Evolutionary conservation across 1,140 invertebrate genomes (phyloP), one percentile per base, ranked within the genome.

Genomic region (Trigoniulus corallinus): DNA sequence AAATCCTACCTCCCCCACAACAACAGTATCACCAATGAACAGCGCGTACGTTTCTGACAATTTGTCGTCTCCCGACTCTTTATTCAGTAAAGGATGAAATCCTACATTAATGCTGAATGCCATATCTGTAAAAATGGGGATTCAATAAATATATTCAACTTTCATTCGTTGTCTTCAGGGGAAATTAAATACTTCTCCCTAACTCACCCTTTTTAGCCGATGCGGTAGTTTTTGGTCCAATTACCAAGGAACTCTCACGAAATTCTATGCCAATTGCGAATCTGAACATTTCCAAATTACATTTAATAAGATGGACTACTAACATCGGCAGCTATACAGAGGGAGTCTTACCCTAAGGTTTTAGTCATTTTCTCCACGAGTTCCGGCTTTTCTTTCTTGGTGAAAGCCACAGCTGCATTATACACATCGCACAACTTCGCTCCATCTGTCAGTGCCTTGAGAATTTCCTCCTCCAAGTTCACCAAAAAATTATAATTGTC

Each of bases 181-280:
- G 37, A 51, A n/a, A 10, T 23, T 42, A 21, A 40, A 34, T 7
- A 34, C 29, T 34, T 15, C 7, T n/a, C n/a, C n/a, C n/a, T n/a
- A n/a, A 56, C 54, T 44, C 58, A 64, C 70, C 71, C 66, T 95
- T 95, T 58, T 82, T 84, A 0, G 82, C 78, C n/a, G 77, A 59
- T 1, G 78, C 75, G 22, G 72, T 78, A 40, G 82, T 88, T 74
- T 97, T 98, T 2, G 87, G 81, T 1, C 82, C 85, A 60, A 99
- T 88, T 0, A 93, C 71, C 29, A 98, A 72, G 0, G 87, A 87
- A 57, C 84, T 84, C 67, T 99, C 96, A 46, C 93, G 78, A 67
- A 99, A 99, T 67, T 99, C 95, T 60, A 98, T 88, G 7, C 96
- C 96, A 78, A 91, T 98, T 0, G 79, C 88, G 73, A 98, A 94